Base-by-base conservation (phyloP, 2,797 vertebrate species). In the Enteromius argenteus region DNA sequence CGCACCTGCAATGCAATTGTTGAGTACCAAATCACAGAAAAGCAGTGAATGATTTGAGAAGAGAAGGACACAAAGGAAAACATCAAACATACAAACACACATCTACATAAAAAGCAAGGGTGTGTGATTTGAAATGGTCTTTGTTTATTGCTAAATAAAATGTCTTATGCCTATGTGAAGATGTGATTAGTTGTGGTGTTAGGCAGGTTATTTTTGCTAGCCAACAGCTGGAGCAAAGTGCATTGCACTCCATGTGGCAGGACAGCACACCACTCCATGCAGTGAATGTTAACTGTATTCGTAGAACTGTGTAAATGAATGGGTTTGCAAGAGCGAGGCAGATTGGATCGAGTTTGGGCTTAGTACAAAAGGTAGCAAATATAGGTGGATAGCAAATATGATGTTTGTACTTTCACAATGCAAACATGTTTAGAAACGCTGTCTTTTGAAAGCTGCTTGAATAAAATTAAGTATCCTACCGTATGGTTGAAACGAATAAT, bases 191-290 rank as follows among this genome's bases (percentile, higher is more conserved):
- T 69, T 83, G 2, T 68, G 44, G 7, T 71, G 62, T 84, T 62
- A 76, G 32, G 30, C 11, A 60, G 42, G 56, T 44, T 81, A 19
- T 30, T 66, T 44, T 46, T 53, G 60, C 74, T 68, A 82, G 39
- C 62, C 3, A 58, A 79, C 60, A 46, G 49, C 56, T 66, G 71
- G 11, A 82, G 46, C 79, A 81, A 84, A 87, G 66, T 87, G 81
- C 66, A 87, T 71, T 66, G 92, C 90, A 92, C 87, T 90, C 86
- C 92, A 94, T 94, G 93, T 92, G 89, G 85, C 77, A 49, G 80
- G 76, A 85, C 83, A 62, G 75, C 87, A 92, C 85, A 89, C 53
- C 81, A 91, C 76, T 87, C 83, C 90, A 92, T 93, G 91, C 91
- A 89, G 75, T 81, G 69, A 42, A 67, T 37, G 4, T 71, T 21